phyloP scores from a whole-genome alignment of 2,888 invertebrate species.

The Pandemis heparana region DNA sequence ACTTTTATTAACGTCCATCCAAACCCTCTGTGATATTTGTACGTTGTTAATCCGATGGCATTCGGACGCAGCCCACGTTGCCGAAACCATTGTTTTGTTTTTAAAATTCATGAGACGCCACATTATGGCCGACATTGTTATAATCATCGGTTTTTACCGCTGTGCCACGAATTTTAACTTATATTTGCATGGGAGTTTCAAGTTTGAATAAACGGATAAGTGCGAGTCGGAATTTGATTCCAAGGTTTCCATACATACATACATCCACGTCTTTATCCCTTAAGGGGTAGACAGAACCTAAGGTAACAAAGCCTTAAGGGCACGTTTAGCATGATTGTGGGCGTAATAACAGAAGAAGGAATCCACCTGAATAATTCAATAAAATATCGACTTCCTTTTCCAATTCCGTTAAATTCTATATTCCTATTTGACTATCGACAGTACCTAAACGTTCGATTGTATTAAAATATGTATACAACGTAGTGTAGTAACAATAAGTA shows the following conservation, averaged over 20 bases:
- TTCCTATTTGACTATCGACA: neutral
- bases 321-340: too few relatives aligned
- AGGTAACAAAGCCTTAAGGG: too few relatives aligned
- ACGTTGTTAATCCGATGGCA: constrained; percentile 46
- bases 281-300: too few relatives aligned
- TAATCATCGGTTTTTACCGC: constrained; percentile 49
- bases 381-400: too few relatives aligned
- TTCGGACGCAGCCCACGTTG: constrained; percentile 62
- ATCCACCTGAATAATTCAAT: too few relatives aligned
- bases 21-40: neutral
- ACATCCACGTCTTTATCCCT: too few relatives aligned
- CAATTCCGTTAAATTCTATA: too few relatives aligned
- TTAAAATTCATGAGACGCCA: constrained; percentile 70
- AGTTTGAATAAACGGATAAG: too few relatives aligned
- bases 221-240: too few relatives aligned
- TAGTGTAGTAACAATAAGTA: neutral
- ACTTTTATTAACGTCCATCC: neutral
- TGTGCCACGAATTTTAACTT: constrained; percentile 34
- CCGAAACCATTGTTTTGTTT: constrained; percentile 68
- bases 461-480: neutral
- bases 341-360: too few relatives aligned
- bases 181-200: constrained; percentile 24
- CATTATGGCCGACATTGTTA: constrained; percentile 60
- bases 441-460: neutral
- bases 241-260: neutral